Evolutionary conservation across 2,113 vertebrate genomes (phyloP), one percentile per base, ranked within the genome.

Genomic region (Ranitomeya variabilis): DNA sequence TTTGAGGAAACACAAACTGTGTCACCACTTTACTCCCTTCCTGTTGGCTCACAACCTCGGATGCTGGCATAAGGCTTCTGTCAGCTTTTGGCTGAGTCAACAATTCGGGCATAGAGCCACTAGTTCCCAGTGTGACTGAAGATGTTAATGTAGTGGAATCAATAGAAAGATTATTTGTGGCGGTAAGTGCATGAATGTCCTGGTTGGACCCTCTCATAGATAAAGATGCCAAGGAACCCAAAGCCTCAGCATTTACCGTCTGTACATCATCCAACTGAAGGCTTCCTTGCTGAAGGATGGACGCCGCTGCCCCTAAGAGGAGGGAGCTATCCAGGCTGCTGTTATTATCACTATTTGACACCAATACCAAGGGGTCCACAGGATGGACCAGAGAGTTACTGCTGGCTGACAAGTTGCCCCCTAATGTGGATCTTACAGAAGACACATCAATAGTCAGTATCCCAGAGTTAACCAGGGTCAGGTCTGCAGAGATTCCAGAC

Each of bases 381-480:
- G 95, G 86, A 71, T 97, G 97, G 82, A 94, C 93, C n/a, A 97
- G 69, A 4, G 96, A 91, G 80, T 67, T 92, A 90, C 11, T 92
- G 10, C 69, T 91, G 4, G 93, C 90, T 2, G 96, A 91, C 7
- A 95, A 90, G 86, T 54, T 93, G 16, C 93, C 94, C 11, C 94
- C 94, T 0, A 99, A 95, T 0, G 96, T 92, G 0, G 96, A 92
- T 37, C 95, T 94, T 45, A 96, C 96, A 0, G 97, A 97, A 59
- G 96, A 93, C 0, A 97, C 96, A 15, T 99, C 98, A 0, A 99
- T 96, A 0, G 97, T 97, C 86, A 99, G 93, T 80, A 99, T 97
- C 21, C 97, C 97, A 0, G 97, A 96, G 92, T 94, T 96, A 88
- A 97, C 96, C 54, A 99, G 86, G 0, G 96, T 95, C 89, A 98